phyloP scores from a whole-genome alignment of 2,888 invertebrate genomes.

The Platycheirus rosarum region DNA sequence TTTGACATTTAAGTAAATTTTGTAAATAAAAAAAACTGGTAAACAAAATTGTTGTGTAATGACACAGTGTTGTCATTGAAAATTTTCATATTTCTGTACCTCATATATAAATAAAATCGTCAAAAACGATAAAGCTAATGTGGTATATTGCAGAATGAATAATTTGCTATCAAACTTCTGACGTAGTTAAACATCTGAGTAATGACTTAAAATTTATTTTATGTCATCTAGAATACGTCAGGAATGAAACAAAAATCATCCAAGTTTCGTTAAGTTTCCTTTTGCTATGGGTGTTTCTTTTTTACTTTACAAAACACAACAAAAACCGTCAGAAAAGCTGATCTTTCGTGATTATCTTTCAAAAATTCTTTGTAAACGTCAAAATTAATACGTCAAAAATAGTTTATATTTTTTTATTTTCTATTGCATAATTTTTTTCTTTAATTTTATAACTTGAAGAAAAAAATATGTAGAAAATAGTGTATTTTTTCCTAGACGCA shows the following conservation, averaged over 20 bases:
- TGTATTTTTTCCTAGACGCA: slow-evolving; percentile 25
- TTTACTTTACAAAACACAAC: neutral
- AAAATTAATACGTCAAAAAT: neutral
- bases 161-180: slow-evolving; percentile 33
- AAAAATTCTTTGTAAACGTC: slow-evolving; percentile 23
- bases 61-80: too few species aligned
- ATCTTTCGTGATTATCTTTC: neutral
- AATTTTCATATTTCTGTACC: slow-evolving; percentile 30
- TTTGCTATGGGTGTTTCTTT: too few species aligned
- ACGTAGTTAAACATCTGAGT: slow-evolving; percentile 59
- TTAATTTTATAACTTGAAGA: slow-evolving; percentile 39
- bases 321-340: slow-evolving; percentile 1
- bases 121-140: slow-evolving; percentile 40
- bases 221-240: slow-evolving; percentile 67
- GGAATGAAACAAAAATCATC: slow-evolving; percentile 41
- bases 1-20: slow-evolving; percentile 11
- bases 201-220: slow-evolving; percentile 68
- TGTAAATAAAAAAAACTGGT: neutral
- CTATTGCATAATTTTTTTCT: slow-evolving; percentile 60
- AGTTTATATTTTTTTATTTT: slow-evolving; percentile 25
- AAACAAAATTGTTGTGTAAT: too few species aligned
- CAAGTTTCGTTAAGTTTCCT: slow-evolving; percentile 40
- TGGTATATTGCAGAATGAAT: slow-evolving; percentile 39
- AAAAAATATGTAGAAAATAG: slow-evolving; percentile 66
- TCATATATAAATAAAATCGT: slow-evolving; percentile 40